Evolutionary conservation across 2,888 invertebrate species (phyloP).

Genomic region (Ypsolopha scabrella): DNA sequence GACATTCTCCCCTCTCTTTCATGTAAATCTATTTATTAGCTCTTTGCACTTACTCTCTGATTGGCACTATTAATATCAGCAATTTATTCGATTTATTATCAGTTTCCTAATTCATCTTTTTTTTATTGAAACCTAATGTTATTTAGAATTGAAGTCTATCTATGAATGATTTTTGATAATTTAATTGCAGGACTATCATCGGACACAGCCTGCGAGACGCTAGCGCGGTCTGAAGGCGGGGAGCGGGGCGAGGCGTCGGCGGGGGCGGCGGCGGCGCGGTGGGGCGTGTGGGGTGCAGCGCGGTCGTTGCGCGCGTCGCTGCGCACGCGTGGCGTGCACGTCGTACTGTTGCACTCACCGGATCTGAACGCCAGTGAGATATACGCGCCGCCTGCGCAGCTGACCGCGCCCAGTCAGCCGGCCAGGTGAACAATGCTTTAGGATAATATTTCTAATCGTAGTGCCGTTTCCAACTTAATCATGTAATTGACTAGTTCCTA

Average conservation of each 20-base stretch:
- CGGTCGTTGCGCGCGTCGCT: conserved; percentile 78
- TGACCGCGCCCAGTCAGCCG: conserved; percentile 52
- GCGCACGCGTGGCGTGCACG: conserved; percentile 77
- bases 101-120: too few species aligned
- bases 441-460: too few species aligned
- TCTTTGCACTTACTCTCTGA: too few species aligned
- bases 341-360: conserved; percentile 80
- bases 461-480: too few species aligned
- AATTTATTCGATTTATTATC: too few species aligned
- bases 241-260: conserved; percentile 42
- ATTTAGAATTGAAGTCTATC: too few species aligned
- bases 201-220: conserved; percentile 55
- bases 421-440: conserved; percentile 29
- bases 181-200: conserved; percentile 47
- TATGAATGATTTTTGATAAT: too few species aligned
- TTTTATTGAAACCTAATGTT: too few species aligned
- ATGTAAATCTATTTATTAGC: too few species aligned
- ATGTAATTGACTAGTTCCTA: too few species aligned
- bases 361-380: conserved; percentile 75
- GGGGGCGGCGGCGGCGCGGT: conserved; percentile 71
- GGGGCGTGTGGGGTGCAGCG: conserved; percentile 85
- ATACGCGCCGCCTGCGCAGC: conserved; percentile 71
- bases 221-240: conserved; percentile 31
- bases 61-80: too few species aligned
- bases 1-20: too few species aligned